Base-by-base conservation (phyloP, 2,797 vertebrate species). In the Lagothrix lagotricha region DNA sequence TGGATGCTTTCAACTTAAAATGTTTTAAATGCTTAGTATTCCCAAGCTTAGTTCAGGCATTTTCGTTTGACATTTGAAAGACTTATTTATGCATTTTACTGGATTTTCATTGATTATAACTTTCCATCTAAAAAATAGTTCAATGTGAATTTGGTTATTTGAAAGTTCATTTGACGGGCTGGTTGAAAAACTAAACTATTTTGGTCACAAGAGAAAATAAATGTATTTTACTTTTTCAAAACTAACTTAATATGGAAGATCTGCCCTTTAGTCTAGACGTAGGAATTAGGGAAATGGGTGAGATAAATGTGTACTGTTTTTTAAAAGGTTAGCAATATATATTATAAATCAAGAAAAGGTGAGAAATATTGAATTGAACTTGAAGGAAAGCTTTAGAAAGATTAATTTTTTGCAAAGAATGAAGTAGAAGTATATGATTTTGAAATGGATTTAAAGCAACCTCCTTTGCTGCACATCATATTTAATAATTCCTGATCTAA, bases 111-210 rank as follows among this genome's bases (percentile, higher is more conserved):
- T 92, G 97, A 98, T 97, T 97, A 97, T 94, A 96, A 96, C 52
- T 96, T 98, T 79, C 88, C 64, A 85, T 91, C 24, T 97, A 61
- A 92, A 95, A 97, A 97, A 96, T 82, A 90, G 92, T 77, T 98
- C 98, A 94, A 98, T 97, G 57, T 77, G 84, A 98, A 98, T 96
- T 95, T 96, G 57, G 72, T 98, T 98, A 97, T 92, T 97, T 96
- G 90, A 97, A 98, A 97, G 97, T 97, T 97, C 90, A 94, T n/a
- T 91, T 73, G 82, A 92, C 93, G 26, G 58, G 13, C 57, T 97
- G 70, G 36, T 95, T 93, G 52, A 77, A 96, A 96, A 95, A 79
- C 64, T 61, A 90, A 96, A 97, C 88, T 88, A 91, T 93, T 96
- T 67, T 81, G 52, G 12, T 70, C 93, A 88, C 57, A 88, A 95